Percentiles rank a stretch among this genome's conserved stretches.
Evolutionary conservation across 2,797 vertebrate species (phyloP).

Genomic region (Eulemur rubriventer): DNA sequence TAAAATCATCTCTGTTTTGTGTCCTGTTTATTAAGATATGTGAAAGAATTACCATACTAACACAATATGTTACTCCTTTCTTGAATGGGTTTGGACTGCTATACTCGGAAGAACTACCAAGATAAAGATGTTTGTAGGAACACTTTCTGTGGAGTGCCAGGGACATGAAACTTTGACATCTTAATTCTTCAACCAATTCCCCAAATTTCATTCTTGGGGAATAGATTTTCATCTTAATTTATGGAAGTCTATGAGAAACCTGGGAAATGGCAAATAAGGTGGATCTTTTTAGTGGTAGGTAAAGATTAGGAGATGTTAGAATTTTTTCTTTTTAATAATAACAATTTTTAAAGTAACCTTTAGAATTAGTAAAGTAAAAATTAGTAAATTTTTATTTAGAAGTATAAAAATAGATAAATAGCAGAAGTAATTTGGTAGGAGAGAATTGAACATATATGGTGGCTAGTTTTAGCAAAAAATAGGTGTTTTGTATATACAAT

Average conservation of each 20-base stretch:
- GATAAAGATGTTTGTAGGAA: not conserved
- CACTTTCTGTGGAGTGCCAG: not conserved
- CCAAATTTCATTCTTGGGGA: not conserved
- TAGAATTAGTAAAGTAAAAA: not conserved
- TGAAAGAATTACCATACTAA: not conserved
- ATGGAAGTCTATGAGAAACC: constrained; percentile 1
- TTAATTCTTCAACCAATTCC: constrained; percentile 1
- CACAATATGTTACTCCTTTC: not conserved
- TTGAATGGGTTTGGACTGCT: not conserved
- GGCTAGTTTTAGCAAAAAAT: not conserved
- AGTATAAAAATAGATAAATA: not conserved
- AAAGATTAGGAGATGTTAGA: constrained; percentile 18
- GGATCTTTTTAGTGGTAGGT: constrained; percentile 13
- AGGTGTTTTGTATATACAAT: not conserved
- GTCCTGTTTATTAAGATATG: not conserved
- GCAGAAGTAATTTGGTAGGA: not conserved
- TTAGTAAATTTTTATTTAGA: constrained; percentile 33
- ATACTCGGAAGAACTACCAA: not conserved
- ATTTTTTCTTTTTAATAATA: constrained; percentile 28
- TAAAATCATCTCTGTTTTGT: not conserved
- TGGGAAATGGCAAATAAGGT: not conserved
- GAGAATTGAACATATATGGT: not conserved
- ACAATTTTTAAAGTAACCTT: not conserved
- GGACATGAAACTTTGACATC: not conserved
- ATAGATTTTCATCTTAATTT: constrained; percentile 51